Conservation (phyloP, 2,888 invertebrate genomes). For the Ornithoptera alexandrae region DNA sequence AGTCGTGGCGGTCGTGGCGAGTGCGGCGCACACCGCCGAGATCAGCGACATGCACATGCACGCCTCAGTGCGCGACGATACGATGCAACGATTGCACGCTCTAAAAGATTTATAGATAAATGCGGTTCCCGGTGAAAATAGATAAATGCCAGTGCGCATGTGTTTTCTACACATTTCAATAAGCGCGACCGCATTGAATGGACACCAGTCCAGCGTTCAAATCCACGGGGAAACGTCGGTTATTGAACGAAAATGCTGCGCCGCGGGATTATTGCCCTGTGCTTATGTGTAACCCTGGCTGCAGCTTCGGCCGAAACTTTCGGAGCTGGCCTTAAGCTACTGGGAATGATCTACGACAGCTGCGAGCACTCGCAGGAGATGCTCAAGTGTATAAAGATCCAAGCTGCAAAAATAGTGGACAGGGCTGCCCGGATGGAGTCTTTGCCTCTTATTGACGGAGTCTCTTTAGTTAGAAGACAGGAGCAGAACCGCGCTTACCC, state of each 20-base stretch:
- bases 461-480: slow-evolving; percentile 76
- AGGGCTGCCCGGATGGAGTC: slow-evolving; percentile 82
- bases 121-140: slow-evolving; percentile 80
- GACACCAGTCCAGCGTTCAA: slow-evolving; percentile 57
- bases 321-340: slow-evolving; percentile 68
- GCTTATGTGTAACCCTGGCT: slow-evolving; percentile 56
- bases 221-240: slow-evolving; percentile 51
- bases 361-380: slow-evolving; percentile 83
- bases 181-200: slow-evolving; percentile 67
- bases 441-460: slow-evolving; percentile 82
- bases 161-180: slow-evolving; percentile 75
- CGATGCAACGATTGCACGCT: slow-evolving; percentile 80
- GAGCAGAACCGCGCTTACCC: slow-evolving; percentile 72
- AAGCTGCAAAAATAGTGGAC: slow-evolving; percentile 83
- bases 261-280: slow-evolving; percentile 67
- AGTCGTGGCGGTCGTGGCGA: slow-evolving; percentile 36
- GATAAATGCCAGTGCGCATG: slow-evolving; percentile 78
- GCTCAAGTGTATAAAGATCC: slow-evolving; percentile 85
- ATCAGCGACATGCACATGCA: slow-evolving; percentile 48
- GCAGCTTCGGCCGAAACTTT: slow-evolving; percentile 63
- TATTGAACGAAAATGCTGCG: slow-evolving; percentile 62
- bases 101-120: slow-evolving; percentile 81
- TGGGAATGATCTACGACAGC: slow-evolving; percentile 79
- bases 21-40: slow-evolving; percentile 34
- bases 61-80: slow-evolving; percentile 73